A percentile compares a stretch with the other conserved stretches of the same genome.
These are phyloP conservation scores for Anomalospiza imberbis DNA, from an alignment of 2,797 vertebrate genomes.

Conservation along the genomic window DNA sequence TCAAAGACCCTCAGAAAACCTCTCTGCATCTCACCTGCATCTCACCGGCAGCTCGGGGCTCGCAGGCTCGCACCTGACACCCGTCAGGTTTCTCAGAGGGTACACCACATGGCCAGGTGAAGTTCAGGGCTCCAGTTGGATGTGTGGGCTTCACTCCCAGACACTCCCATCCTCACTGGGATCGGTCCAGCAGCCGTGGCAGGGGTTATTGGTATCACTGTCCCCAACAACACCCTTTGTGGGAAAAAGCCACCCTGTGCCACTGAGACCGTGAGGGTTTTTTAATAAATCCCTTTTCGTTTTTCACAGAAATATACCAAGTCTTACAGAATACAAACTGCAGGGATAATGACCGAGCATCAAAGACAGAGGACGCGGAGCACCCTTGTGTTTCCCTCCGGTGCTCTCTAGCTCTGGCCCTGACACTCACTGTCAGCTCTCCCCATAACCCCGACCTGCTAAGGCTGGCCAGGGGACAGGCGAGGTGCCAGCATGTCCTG, in stretches of 20 bases:
- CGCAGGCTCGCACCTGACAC: not conserved
- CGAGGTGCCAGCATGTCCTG: not conserved
- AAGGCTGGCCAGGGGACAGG: not conserved
- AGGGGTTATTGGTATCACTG: rapidly evolving
- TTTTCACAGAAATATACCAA: slow-evolving; percentile 69
- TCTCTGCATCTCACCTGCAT: not conserved
- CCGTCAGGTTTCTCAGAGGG: no score
- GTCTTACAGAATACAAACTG: slow-evolving; percentile 66
- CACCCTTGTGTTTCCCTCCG: not conserved
- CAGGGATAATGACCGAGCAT: slow-evolving; percentile 42
- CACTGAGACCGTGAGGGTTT: slow-evolving; percentile 49
- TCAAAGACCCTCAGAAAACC: not conserved
- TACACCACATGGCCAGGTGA: not conserved
- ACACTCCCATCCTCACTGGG: not conserved
- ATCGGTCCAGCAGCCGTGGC: rapidly evolving
- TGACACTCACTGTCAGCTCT: not conserved
- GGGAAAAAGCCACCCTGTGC: not conserved
- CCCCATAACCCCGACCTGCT: not conserved
- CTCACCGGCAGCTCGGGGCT: rapidly evolving
- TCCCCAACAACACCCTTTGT: not conserved
- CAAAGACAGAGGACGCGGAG: slow-evolving; percentile 24
- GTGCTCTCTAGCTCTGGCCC: not conserved
- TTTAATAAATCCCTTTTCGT: slow-evolving; percentile 53
- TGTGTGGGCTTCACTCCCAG: rapidly evolving
- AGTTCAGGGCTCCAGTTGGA: not conserved